Percentiles rank a stretch among this genome's conserved stretches.
Conservation (phyloP, 2,888 invertebrate species). For the Troglohyphantes excavatus region DNA sequence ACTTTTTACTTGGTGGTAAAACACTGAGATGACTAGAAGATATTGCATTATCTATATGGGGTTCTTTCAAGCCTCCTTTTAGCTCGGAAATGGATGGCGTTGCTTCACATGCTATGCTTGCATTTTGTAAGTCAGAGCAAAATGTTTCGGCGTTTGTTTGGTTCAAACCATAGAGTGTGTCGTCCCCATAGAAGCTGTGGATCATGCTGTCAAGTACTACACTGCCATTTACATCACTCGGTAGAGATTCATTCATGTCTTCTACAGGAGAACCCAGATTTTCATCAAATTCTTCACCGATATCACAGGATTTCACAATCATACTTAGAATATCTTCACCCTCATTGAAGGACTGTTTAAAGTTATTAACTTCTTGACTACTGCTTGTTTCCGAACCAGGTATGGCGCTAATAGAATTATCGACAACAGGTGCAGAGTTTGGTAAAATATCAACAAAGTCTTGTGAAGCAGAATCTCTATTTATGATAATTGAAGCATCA, state of each 20-base stretch:
- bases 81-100: too few species aligned
- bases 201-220: constrained; percentile 20
- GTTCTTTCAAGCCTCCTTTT: too few species aligned
- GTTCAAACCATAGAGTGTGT: constrained; percentile 52
- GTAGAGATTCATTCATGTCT: background rate
- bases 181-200: constrained; percentile 72
- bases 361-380: background rate
- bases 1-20: background rate
- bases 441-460: constrained; percentile 14
- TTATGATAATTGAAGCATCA: constrained; percentile 19
- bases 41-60: background rate
- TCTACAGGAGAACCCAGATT: background rate
- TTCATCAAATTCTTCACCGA: constrained; percentile 62
- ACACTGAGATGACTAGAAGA: constrained; percentile 10
- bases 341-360: constrained; percentile 22
- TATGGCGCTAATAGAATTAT: constrained; percentile 3
- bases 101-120: background rate
- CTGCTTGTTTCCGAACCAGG: constrained; percentile 23
- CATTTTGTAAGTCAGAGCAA: background rate
- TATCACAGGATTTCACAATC: constrained; percentile 66
- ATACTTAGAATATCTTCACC: constrained; percentile 62
- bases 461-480: background rate
- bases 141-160: constrained; percentile 34
- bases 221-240: background rate
- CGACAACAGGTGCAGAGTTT: constrained; percentile 8